These are phyloP conservation scores for Pogonocherus hispidulus DNA, from an alignment of 2,888 invertebrate species.

Conservation along the genomic window DNA sequence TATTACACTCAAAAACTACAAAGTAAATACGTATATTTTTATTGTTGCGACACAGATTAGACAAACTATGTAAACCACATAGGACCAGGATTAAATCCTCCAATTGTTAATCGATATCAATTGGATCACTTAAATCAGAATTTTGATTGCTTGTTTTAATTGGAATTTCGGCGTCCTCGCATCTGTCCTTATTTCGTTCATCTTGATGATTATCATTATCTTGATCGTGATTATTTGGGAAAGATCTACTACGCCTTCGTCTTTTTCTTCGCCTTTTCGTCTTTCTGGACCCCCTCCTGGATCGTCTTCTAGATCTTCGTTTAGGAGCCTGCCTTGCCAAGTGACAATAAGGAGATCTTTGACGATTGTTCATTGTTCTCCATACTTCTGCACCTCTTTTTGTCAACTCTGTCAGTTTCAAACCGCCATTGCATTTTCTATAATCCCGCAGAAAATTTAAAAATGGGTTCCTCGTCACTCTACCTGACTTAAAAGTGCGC, in stretches of 20 bases:
- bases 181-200: background rate
- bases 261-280: background rate
- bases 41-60: too few species aligned
- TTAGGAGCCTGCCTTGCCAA: slow-evolving; percentile 46
- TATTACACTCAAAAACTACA: too few species aligned
- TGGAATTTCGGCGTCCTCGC: background rate
- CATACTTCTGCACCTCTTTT: slow-evolving; percentile 48
- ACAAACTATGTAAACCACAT: too few species aligned
- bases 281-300: slow-evolving; percentile 2
- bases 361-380: slow-evolving; percentile 51
- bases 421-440: slow-evolving; percentile 41
- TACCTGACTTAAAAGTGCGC: slow-evolving; percentile 29
- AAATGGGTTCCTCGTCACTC: slow-evolving; percentile 51
- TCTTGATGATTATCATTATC: background rate
- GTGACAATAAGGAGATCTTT: slow-evolving; percentile 49
- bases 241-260: too few species aligned
- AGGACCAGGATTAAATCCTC: too few species aligned
- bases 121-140: background rate
- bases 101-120: background rate
- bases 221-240: too few species aligned
- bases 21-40: too few species aligned
- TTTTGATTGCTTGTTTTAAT: background rate
- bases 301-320: slow-evolving; percentile 23
- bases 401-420: slow-evolving; percentile 43
- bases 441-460: slow-evolving; percentile 53